Conservation (phyloP, 2,888 invertebrate species). For the Iphiclides podalirius region DNA sequence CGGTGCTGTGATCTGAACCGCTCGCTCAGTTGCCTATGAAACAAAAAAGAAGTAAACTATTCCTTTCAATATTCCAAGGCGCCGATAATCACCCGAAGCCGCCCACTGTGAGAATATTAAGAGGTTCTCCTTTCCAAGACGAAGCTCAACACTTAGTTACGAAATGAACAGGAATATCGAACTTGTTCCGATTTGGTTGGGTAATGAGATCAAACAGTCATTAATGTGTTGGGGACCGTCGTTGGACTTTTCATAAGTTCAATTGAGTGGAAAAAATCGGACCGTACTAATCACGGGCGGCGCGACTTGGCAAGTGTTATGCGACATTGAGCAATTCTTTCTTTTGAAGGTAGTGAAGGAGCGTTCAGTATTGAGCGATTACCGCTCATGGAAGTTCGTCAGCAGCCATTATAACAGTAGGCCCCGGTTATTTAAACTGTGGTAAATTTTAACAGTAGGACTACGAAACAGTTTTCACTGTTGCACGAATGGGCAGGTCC, state of each 20-base stretch:
- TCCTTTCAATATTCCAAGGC: neutral
- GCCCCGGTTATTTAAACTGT: too few species aligned
- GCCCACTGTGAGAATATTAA: constrained; percentile 2
- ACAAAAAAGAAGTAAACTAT: too few species aligned
- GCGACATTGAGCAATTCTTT: constrained; percentile 32
- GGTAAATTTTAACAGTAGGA: too few species aligned
- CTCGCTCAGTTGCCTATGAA: too few species aligned
- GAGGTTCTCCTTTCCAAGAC: neutral
- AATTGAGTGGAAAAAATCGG: constrained; percentile 72
- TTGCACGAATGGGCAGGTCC: too few species aligned
- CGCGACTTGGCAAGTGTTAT: constrained; percentile 44
- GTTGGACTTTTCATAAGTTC: constrained; percentile 68
- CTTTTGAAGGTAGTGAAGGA: too few species aligned
- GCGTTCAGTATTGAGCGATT: too few species aligned
- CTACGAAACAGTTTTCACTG: too few species aligned
- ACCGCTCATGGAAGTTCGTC: too few species aligned
- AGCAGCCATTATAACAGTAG: too few species aligned
- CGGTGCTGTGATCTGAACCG: too few species aligned
- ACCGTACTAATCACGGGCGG: constrained; percentile 65
- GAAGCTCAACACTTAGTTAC: constrained; percentile 14
- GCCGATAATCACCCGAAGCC: neutral
- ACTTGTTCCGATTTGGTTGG: constrained; percentile 38
- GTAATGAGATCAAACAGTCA: constrained; percentile 71
- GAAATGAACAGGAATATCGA: constrained; percentile 23
- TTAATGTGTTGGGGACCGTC: constrained; percentile 44